Evolutionary conservation across 2,888 invertebrate species (phyloP), one percentile per base, ranked within the genome.

Genomic region (Elmis aenea): DNA sequence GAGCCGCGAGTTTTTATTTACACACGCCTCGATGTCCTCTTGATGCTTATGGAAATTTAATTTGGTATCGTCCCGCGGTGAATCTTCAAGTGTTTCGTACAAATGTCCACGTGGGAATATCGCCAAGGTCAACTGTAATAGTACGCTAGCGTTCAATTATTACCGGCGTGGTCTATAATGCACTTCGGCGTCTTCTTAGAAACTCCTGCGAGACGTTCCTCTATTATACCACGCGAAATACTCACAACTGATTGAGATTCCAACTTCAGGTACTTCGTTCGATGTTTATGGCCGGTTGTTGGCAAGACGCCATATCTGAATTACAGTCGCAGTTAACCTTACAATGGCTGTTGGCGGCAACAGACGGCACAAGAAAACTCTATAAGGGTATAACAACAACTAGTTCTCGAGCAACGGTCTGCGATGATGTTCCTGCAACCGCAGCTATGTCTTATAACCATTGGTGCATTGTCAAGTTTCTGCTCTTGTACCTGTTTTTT

Each of bases 231-330:
- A 41, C 27, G 27, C 36, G 26, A 28, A 36, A 34, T 25, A 20
- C 22, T 23, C 15, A 26, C 33, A 39, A 40, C 37, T 35, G 41
- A 45, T 43, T 42, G 40, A 34, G 40, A 48, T 48, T 45, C 45
- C 34, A 33, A 37, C 34, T 37, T 39, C 39, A 45, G 42, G 44
- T 47, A 33, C n/a, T n/a, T n/a, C n/a, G 47, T 44, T 39, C 23
- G 36, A 39, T 45, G 45, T 47, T 47, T 47, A 47, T 45, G 36
- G 47, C 37, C 33, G 34, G 41, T 42, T 45, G 42, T 47, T 45
- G 47, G 44, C 44, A 47, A 44, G 42, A 42, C 37, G 40, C 46
- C 41, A 46, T 46, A 46, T 46, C 38, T 29, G 37, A 43, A 28
- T 36, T 34, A 30, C 31, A 41, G 41, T 28, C 41, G 41, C 32